These are phyloP conservation scores for Equus quagga DNA, from an alignment of 2,113 vertebrate genomes.

Conservation along the genomic window DNA sequence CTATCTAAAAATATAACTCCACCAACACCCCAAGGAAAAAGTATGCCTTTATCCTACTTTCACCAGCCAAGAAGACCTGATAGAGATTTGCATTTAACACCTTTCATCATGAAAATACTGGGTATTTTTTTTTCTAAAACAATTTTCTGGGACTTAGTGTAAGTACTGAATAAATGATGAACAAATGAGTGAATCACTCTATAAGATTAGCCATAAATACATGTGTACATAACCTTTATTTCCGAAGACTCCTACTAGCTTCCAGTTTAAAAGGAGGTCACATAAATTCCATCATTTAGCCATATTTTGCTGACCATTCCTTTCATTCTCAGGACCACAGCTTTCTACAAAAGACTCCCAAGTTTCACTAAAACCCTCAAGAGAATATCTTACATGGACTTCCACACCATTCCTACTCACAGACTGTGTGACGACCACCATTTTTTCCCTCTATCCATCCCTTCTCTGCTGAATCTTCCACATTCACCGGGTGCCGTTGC, in stretches of 20 bases:
- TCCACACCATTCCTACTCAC: neutral
- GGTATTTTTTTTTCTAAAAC: neutral
- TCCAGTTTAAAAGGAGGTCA: neutral
- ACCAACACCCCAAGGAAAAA: neutral
- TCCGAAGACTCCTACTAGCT: neutral
- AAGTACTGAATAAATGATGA: neutral
- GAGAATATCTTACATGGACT: neutral
- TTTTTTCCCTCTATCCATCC: neutral
- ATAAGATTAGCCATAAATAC: neutral
- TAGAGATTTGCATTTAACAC: neutral
- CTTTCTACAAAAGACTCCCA: neutral
- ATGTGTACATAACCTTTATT: neutral
- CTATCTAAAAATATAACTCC: neutral
- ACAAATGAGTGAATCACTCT: neutral
- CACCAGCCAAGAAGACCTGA: neutral
- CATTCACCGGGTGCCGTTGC: too few species aligned
- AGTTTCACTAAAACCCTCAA: neutral
- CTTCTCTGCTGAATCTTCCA: neutral
- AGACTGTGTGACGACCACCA: neutral
- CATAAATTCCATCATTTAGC: neutral
- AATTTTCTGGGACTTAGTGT: neutral
- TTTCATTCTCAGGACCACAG: neutral
- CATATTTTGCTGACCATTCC: neutral
- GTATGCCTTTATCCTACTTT: neutral
- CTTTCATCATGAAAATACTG: neutral